phyloP scores from a whole-genome alignment of 2,113 vertebrate species.

The pig (Sus scrofa) region T2T-Sscrofa CM000814.6:101988501-101989000 shows the following conservation, averaged over 20 bases:
- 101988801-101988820: not conserved
- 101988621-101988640: not conserved
- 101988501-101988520: not conserved
- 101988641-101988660: not conserved
- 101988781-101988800: not conserved
- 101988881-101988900: conserved; percentile 1
- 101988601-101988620: conserved; percentile 19
- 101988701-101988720: not conserved
- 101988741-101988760: not conserved
- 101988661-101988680: not conserved
- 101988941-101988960: not conserved
- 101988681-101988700: not conserved
- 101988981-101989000: not conserved
- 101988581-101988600: not conserved
- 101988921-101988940: not conserved
- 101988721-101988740: not conserved
- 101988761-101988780: not conserved
- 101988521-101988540: not conserved
- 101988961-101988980: not conserved
- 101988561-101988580: not conserved
- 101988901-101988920: not conserved
- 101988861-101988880: not conserved
- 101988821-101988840: not conserved
- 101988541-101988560: not conserved
- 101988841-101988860: not conserved